Evolutionary conservation across 2,797 vertebrate species (phyloP).

Genomic region (Sphenodon punctatus): DNA sequence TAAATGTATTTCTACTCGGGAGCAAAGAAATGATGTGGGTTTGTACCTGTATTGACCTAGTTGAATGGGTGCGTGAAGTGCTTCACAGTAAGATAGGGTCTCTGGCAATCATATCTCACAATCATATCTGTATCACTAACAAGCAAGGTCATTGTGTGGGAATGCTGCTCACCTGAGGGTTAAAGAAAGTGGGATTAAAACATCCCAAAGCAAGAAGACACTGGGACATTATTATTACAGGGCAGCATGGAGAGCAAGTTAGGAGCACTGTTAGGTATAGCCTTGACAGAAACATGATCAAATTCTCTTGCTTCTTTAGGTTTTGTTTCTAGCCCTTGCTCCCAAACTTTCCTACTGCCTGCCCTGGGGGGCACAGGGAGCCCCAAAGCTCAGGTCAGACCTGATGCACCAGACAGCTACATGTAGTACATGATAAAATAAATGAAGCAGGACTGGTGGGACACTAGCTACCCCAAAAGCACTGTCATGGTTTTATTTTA

Average conservation of each 20-base stretch:
- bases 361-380: not conserved
- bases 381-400: not conserved
- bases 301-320: not conserved
- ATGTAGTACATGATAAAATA: too few relatives aligned
- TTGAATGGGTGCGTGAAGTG: not conserved
- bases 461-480: accelerated
- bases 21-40: too few relatives aligned
- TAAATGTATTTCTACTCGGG: too few relatives aligned
- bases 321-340: not conserved
- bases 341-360: accelerated
- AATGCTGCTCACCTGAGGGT: too few relatives aligned
- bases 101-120: not conserved
- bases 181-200: too few relatives aligned
- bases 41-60: not conserved
- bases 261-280: not conserved
- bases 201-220: not conserved
- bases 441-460: accelerated
- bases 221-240: accelerated
- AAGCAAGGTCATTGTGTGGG: not conserved
- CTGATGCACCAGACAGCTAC: not conserved
- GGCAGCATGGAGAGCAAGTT: not conserved
- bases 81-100: accelerated
- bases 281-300: not conserved
- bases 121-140: not conserved
- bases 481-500: not conserved